These are phyloP conservation scores for Ptiloglossa arizonensis DNA, from an alignment of 1,140 invertebrate species.

Conservation along the genomic window DNA sequence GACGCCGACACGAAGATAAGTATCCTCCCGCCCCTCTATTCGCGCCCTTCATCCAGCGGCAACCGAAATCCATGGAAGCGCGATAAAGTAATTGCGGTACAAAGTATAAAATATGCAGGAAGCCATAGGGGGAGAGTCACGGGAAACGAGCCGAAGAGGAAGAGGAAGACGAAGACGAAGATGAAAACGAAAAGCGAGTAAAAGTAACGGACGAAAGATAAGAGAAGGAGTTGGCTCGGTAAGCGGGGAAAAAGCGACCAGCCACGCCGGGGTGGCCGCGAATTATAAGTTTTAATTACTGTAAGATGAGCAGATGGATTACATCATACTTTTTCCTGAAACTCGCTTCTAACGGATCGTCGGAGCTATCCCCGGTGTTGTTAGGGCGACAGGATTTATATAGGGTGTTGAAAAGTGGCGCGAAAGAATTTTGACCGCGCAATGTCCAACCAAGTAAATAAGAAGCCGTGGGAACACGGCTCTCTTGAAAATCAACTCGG, in stretches of 20 bases:
- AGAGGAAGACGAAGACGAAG: slow-evolving; percentile 52
- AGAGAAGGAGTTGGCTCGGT: slow-evolving; percentile 35
- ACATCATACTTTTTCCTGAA: slow-evolving; percentile 64
- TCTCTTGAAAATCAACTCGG: neutral
- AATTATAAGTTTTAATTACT: slow-evolving; percentile 78
- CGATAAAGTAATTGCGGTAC: slow-evolving; percentile 70
- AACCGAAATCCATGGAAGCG: slow-evolving; percentile 65
- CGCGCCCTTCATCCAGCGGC: slow-evolving; percentile 35
- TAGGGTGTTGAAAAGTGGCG: neutral
- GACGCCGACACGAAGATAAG: slow-evolving; percentile 63
- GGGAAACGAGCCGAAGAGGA: slow-evolving; percentile 24
- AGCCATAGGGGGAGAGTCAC: slow-evolving; percentile 46
- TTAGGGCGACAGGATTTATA: slow-evolving; percentile 42
- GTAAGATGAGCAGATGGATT: slow-evolving; percentile 74
- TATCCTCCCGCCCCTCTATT: slow-evolving; percentile 43
- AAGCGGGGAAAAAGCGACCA: slow-evolving; percentile 6
- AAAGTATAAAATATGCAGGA: slow-evolving; percentile 73
- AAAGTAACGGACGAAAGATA: slow-evolving; percentile 26
- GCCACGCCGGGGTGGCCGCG: slow-evolving; percentile 46
- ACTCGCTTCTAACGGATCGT: slow-evolving; percentile 61
- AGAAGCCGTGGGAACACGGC: no score
- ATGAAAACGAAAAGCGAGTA: slow-evolving; percentile 34
- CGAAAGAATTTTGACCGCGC: neutral
- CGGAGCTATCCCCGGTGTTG: neutral
- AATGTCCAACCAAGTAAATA: neutral